Percentiles rank a stretch among this genome's conserved stretches.
These are phyloP conservation scores for Zaprionus nigranus DNA, from an alignment of 1,140 invertebrate species.

Conservation along the genomic window DNA sequence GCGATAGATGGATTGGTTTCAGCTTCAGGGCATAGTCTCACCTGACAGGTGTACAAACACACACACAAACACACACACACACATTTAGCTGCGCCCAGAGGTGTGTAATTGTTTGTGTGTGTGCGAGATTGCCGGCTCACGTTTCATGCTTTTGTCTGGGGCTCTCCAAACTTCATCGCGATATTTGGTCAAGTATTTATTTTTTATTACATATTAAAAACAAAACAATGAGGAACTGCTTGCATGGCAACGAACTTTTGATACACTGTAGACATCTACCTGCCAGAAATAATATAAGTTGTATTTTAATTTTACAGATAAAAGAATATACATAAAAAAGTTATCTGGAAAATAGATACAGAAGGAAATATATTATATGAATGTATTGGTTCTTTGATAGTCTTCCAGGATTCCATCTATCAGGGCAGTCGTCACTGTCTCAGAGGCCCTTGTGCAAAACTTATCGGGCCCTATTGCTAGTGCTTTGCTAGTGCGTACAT, in stretches of 20 bases:
- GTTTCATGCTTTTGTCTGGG: constrained; percentile 61
- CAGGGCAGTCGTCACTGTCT: no score
- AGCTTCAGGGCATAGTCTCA: constrained; percentile 57
- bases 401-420: no score
- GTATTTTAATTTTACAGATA: background rate
- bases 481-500: no score
- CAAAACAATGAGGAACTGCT: constrained; percentile 17
- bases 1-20: constrained; percentile 80
- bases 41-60: constrained; percentile 75
- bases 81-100: constrained; percentile 2
- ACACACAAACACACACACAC: constrained; percentile 51
- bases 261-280: constrained; percentile 1
- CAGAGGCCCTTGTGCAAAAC: no score
- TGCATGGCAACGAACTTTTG: constrained; percentile 11
- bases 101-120: constrained; percentile 20
- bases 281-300: background rate
- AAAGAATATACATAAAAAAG: no score
- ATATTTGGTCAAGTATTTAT: constrained; percentile 59
- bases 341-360: no score
- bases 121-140: constrained; percentile 66
- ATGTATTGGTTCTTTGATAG: no score
- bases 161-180: constrained; percentile 47
- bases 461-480: no score
- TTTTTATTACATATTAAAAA: constrained; percentile 51
- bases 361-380: no score